A percentile compares a stretch with the other conserved stretches of the same genome.
These are phyloP conservation scores for Mizuhopecten yessoensis DNA, from an alignment of 1,140 invertebrate genomes.

Conservation along the genomic window DNA sequence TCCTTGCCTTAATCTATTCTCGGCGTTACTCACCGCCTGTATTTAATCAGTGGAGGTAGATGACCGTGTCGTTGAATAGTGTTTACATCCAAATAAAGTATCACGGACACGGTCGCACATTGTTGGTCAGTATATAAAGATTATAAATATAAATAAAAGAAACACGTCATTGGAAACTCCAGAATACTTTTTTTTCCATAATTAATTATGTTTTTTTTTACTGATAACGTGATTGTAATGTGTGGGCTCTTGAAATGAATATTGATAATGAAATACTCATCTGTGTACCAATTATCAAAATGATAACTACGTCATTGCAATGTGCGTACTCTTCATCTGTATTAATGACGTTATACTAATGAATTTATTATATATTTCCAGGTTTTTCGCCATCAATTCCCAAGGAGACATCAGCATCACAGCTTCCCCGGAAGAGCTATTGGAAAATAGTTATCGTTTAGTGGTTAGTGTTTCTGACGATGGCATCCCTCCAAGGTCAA, in stretches of 20 bases:
- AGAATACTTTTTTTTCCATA: too few species aligned
- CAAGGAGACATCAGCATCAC: constrained; percentile 55
- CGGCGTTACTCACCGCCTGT: background rate
- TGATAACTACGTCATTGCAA: background rate
- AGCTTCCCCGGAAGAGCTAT: constrained; percentile 54
- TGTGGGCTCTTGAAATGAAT: too few species aligned
- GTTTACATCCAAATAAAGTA: background rate
- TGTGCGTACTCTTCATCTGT: too few species aligned
- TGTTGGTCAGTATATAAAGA: too few species aligned
- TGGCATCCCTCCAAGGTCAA: constrained; percentile 60
- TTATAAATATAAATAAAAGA: too few species aligned
- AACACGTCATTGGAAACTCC: too few species aligned
- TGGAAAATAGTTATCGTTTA: constrained; percentile 59
- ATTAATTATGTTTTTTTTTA: too few species aligned
- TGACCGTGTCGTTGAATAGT: background rate
- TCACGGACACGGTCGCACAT: background rate
- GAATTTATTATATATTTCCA: constrained; percentile 45
- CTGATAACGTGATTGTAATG: too few species aligned
- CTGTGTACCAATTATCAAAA: too few species aligned
- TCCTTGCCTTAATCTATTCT: background rate
- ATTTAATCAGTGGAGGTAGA: background rate
- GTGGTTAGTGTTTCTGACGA: constrained; percentile 67
- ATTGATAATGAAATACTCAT: too few species aligned
- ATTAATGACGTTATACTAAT: background rate
- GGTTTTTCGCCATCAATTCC: constrained; percentile 57